A percentile compares a stretch with the other conserved stretches of the same genome.
phyloP scores from a whole-genome alignment of 2,797 vertebrate genomes.

The Petrocephalus sullivani region DNA sequence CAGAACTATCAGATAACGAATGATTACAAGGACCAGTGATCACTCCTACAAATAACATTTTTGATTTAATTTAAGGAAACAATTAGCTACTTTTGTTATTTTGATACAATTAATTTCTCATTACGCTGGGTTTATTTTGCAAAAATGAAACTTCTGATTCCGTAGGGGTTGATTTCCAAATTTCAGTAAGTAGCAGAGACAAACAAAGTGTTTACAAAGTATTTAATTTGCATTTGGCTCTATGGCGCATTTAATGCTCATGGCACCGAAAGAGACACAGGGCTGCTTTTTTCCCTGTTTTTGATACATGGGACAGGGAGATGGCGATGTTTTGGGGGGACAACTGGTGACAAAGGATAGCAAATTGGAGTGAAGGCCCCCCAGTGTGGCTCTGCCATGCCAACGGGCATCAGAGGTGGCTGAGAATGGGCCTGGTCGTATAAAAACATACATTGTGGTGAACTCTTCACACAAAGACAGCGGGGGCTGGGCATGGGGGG shows the following conservation, averaged over 20 bases:
- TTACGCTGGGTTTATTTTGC: neutral
- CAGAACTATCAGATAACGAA: constrained; percentile 36
- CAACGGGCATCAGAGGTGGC: constrained; percentile 57
- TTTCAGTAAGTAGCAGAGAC: neutral
- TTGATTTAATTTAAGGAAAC: neutral
- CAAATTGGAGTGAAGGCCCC: constrained; percentile 74
- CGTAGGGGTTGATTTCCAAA: neutral
- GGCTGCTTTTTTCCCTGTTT: neutral
- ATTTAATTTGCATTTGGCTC: neutral
- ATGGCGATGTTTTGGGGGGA: constrained; percentile 39
- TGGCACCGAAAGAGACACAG: neutral
- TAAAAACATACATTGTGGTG: constrained; percentile 12
- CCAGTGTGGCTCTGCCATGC: constrained; percentile 54
- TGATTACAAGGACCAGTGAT: constrained; percentile 38
- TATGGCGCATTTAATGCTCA: neutral
- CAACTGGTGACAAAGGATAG: constrained; percentile 71
- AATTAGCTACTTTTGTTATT: neutral
- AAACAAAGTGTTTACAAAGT: neutral
- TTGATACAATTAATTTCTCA: neutral
- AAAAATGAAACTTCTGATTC: neutral
- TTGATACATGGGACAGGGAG: neutral
- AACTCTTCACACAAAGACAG: constrained; percentile 14
- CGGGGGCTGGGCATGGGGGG: neutral
- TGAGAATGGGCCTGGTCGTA: constrained; percentile 40
- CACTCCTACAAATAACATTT: constrained; percentile 17